phyloP scores from a whole-genome alignment of 2,888 invertebrate genomes.

The Apodemia zela region DNA sequence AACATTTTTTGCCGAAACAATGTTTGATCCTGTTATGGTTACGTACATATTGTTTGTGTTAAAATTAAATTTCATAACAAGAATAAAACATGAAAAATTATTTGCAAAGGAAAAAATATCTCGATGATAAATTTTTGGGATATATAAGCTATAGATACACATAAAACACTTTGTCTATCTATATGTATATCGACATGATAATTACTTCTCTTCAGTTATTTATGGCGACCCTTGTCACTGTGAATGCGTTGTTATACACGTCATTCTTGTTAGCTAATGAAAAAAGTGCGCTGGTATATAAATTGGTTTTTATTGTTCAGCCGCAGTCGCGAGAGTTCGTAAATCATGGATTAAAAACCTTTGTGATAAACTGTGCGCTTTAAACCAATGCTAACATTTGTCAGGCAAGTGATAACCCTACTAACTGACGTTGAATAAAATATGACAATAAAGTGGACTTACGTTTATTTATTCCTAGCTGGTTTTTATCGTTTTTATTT shows the following conservation, averaged over 20 bases:
- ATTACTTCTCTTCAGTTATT: constrained; percentile 70
- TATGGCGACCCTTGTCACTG: constrained; percentile 67
- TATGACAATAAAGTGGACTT: constrained; percentile 9
- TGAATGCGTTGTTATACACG: constrained; percentile 70
- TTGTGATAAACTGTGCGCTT: constrained; percentile 56
- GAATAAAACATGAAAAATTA: no score
- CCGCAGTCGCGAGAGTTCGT: constrained; percentile 58
- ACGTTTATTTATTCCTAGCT: constrained; percentile 8
- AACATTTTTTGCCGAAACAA: no score
- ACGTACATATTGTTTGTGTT: no score
- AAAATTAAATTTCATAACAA: no score
- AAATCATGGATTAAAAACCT: constrained; percentile 69
- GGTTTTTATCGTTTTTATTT: not conserved
- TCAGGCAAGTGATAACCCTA: constrained; percentile 44
- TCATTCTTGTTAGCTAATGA: constrained; percentile 76
- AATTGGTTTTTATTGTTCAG: constrained; percentile 72
- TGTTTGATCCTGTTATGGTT: no score
- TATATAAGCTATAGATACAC: not conserved
- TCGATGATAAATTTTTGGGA: not conserved
- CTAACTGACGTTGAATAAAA: constrained; percentile 20
- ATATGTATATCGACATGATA: constrained; percentile 51
- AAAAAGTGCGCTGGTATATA: constrained; percentile 63
- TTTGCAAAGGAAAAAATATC: no score
- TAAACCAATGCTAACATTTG: constrained; percentile 54
- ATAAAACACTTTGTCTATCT: constrained; percentile 35